Conservation (phyloP, 2,113 vertebrate species). For the Ammodytes marinus region DNA sequence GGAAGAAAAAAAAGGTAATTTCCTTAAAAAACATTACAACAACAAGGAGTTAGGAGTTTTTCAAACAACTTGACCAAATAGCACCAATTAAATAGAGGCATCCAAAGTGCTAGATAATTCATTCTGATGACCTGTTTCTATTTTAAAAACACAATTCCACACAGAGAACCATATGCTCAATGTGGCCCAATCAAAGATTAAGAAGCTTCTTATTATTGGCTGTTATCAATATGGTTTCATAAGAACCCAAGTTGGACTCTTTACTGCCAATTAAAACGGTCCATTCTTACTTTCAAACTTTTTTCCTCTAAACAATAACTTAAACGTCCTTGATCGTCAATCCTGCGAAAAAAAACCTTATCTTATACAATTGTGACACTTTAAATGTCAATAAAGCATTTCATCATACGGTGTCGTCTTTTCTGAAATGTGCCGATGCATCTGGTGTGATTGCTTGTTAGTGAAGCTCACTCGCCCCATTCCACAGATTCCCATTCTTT, state of each 20-base stretch:
- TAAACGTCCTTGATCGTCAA: background rate
- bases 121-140: background rate
- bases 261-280: background rate
- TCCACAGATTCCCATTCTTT: slow-evolving; percentile 54
- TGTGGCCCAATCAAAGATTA: background rate
- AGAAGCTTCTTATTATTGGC: background rate
- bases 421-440: slow-evolving; percentile 38
- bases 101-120: slow-evolving; percentile 27
- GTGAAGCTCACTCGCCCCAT: slow-evolving; percentile 48
- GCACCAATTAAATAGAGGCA: slow-evolving; percentile 24
- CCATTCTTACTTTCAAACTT: background rate
- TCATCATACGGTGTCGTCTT: slow-evolving; percentile 43
- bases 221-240: background rate
- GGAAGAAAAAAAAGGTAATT: slow-evolving; percentile 7
- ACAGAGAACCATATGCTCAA: background rate
- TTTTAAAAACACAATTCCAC: background rate
- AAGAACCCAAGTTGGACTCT: background rate
- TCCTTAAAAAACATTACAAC: slow-evolving; percentile 17
- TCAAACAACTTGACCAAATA: slow-evolving; percentile 23
- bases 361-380: slow-evolving; percentile 70
- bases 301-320: slow-evolving; percentile 11
- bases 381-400: slow-evolving; percentile 53
- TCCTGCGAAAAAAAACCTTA: slow-evolving; percentile 9
- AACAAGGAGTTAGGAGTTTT: slow-evolving; percentile 26
- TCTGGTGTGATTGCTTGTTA: slow-evolving; percentile 62